Percentiles rank a stretch among this genome's conserved stretches.
phyloP scores from a whole-genome alignment of 2,888 invertebrate genomes.

The Volucella zonaria region DNA sequence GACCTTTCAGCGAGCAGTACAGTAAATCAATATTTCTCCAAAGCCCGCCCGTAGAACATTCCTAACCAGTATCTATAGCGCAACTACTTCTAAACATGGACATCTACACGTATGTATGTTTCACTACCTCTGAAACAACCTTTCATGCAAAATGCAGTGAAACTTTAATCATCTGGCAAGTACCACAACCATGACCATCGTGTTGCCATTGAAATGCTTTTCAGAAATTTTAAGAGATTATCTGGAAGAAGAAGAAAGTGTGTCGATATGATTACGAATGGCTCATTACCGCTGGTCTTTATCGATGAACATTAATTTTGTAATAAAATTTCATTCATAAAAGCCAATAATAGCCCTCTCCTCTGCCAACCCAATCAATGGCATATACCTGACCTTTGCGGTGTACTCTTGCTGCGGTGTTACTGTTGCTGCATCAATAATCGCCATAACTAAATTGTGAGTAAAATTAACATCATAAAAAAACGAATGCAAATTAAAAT shows the following conservation, averaged over 20 bases:
- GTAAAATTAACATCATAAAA: conserved; percentile 15
- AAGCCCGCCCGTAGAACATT: too few relatives aligned
- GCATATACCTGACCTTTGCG: conserved; percentile 46
- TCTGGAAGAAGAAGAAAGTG: conserved; percentile 22
- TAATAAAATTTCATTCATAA: conserved; percentile 65
- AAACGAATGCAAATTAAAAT: conserved; percentile 41
- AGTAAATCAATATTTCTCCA: too few relatives aligned
- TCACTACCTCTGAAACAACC: too few relatives aligned
- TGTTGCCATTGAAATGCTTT: too few relatives aligned
- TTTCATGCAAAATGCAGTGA: too few relatives aligned
- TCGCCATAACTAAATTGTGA: conserved; percentile 66
- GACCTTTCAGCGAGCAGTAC: too few relatives aligned
- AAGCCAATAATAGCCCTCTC: conserved; percentile 20
- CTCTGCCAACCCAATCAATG: conserved; percentile 21
- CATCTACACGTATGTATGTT: too few relatives aligned
- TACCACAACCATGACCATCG: too few relatives aligned
- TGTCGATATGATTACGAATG: conserved; percentile 28
- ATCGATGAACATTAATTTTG: conserved; percentile 29
- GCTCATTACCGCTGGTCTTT: conserved; percentile 22
- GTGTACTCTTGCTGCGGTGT: not conserved
- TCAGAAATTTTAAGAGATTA: too few relatives aligned
- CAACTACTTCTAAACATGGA: too few relatives aligned
- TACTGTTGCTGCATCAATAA: conserved; percentile 43
- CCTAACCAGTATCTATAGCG: too few relatives aligned
- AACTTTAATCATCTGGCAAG: too few relatives aligned